These are phyloP conservation scores for Notothenia rossii DNA, from an alignment of 2,113 vertebrate species.

Conservation along the genomic window DNA sequence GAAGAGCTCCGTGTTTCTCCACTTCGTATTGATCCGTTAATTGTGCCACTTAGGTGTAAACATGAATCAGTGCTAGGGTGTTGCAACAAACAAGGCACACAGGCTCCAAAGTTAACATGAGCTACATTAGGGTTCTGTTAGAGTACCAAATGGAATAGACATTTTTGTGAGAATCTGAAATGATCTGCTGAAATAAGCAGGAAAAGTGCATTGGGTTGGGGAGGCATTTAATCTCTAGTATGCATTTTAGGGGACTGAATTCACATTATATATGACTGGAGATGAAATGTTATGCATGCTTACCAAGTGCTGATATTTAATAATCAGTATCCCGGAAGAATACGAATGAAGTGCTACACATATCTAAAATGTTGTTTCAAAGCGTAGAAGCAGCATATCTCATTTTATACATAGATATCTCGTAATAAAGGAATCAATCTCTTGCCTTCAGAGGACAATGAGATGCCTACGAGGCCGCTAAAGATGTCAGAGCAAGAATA, in stretches of 20 bases:
- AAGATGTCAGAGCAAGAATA: slow-evolving; percentile 51
- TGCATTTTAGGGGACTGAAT: slow-evolving; percentile 6
- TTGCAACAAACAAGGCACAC: slow-evolving; percentile 64
- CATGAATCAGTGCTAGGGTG: slow-evolving; percentile 76
- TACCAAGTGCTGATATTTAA: slow-evolving; percentile 35
- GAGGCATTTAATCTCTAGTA: slow-evolving; percentile 12
- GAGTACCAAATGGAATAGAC: slow-evolving; percentile 34
- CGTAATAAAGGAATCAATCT: slow-evolving; percentile 31
- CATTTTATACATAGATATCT: slow-evolving; percentile 4
- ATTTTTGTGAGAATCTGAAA: slow-evolving; percentile 38
- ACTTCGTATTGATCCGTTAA: slow-evolving; percentile 81
- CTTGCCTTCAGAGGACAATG: slow-evolving; percentile 15
- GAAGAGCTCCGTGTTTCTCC: slow-evolving; percentile 54
- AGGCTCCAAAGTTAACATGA: slow-evolving; percentile 43
- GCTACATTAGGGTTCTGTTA: slow-evolving; percentile 37
- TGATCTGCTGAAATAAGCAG: slow-evolving; percentile 26
- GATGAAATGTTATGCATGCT: slow-evolving; percentile 11
- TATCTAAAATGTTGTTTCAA: neutral
- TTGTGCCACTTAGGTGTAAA: slow-evolving; percentile 76
- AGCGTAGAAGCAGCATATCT: slow-evolving; percentile 7
- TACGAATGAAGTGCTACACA: neutral
- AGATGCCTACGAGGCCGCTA: slow-evolving; percentile 19
- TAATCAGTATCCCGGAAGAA: slow-evolving; percentile 10
- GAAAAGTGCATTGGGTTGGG: neutral
- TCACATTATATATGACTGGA: slow-evolving; percentile 10